A percentile compares a stretch with the other conserved stretches of the same genome.
phyloP scores from a whole-genome alignment of 23 tunicate species.

The Halocynthia roretzi region DNA sequence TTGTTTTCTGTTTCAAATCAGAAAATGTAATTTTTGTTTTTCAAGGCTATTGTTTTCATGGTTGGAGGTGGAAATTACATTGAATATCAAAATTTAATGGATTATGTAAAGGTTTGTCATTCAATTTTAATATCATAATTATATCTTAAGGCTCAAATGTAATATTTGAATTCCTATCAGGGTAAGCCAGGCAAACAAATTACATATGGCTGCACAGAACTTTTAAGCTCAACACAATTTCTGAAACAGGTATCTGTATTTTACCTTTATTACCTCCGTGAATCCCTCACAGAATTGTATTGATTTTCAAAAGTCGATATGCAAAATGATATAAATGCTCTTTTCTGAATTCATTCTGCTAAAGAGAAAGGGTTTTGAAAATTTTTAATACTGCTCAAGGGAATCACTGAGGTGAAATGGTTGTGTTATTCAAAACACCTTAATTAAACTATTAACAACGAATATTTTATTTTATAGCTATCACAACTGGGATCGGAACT shows the following conservation, averaged over 20 bases:
- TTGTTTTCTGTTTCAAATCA: too few relatives aligned
- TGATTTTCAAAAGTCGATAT: too few relatives aligned
- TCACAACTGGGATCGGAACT: conserved; percentile 26
- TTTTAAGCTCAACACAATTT: conserved; percentile 74
- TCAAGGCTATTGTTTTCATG: conserved; percentile 81
- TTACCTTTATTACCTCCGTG: too few relatives aligned
- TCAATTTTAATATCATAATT: background rate
- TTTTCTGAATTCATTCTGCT: too few relatives aligned
- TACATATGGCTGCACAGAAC: conserved; percentile 88
- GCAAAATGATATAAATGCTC: too few relatives aligned
- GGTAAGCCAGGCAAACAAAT: conserved; percentile 61
- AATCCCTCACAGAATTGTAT: too few relatives aligned
- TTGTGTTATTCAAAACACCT: too few relatives aligned
- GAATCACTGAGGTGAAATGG: too few relatives aligned
- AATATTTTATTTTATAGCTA: background rate
- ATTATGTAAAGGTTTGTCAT: conserved; percentile 43
- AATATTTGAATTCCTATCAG: conserved; percentile 1
- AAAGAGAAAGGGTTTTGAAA: too few relatives aligned
- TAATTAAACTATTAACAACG: too few relatives aligned
- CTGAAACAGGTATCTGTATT: conserved; percentile 35
- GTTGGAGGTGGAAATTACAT: conserved; percentile 98
- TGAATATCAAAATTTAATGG: conserved; percentile 97
- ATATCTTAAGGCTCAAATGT: background rate
- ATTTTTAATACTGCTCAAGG: too few relatives aligned
- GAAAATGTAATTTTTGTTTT: background rate